Conservation (phyloP, 2,797 vertebrate genomes). For the Liparis tanakae region DNA sequence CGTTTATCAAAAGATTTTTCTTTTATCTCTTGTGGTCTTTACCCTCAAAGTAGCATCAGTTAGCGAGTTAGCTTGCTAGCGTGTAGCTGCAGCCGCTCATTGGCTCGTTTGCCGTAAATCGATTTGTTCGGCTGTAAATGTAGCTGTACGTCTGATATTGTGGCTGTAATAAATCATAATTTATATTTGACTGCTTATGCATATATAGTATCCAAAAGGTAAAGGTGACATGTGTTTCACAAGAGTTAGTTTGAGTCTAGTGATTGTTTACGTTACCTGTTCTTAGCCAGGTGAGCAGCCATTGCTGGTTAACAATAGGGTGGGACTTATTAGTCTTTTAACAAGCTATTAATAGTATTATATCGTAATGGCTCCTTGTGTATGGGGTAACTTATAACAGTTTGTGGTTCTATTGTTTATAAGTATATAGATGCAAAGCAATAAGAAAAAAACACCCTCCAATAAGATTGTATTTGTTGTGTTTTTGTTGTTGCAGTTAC, state of each 20-base stretch:
- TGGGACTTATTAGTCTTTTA: not conserved
- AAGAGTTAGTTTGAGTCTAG: not conserved
- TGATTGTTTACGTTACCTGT: not conserved
- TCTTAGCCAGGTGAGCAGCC: not conserved
- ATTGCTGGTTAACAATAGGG: not conserved
- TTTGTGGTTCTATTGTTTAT: not conserved
- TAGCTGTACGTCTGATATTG: not conserved
- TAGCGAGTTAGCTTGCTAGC: slow-evolving; percentile 50
- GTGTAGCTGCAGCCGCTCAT: slow-evolving; percentile 5
- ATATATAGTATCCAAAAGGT: not conserved
- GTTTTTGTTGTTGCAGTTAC: slow-evolving; percentile 15
- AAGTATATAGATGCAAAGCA: not conserved
- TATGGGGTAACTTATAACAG: too few relatives aligned
- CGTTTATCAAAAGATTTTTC: not conserved
- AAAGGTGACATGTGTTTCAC: not conserved
- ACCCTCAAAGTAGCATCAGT: slow-evolving; percentile 8
- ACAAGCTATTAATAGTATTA: too few relatives aligned
- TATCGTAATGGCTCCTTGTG: not conserved
- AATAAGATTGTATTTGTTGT: too few relatives aligned
- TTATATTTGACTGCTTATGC: not conserved
- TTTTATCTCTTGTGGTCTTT: accelerated
- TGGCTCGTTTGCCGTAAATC: not conserved
- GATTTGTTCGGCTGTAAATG: not conserved
- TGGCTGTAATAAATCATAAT: not conserved
- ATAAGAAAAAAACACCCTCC: not conserved